These are phyloP conservation scores for Falco rusticolus DNA, from an alignment of 2,797 vertebrate species.

Conservation along the genomic window DNA sequence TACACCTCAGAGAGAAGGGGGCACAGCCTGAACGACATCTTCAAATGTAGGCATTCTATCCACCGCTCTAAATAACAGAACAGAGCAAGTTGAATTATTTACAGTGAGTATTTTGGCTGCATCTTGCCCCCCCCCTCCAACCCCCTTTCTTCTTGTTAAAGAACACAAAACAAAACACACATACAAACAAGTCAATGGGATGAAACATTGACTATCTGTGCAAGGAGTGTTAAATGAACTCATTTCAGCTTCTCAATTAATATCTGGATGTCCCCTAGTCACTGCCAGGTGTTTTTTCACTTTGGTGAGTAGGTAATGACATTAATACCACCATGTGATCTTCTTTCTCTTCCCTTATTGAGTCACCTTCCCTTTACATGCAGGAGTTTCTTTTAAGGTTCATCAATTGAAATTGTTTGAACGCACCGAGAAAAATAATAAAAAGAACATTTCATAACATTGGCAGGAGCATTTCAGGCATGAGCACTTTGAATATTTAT, in stretches of 20 bases:
- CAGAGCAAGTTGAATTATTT: neutral
- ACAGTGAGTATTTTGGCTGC: neutral
- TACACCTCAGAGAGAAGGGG: neutral
- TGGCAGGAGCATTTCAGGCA: neutral
- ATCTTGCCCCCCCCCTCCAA: no score
- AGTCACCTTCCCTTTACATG: neutral
- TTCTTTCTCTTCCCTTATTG: neutral
- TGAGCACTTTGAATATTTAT: slow-evolving; percentile 52
- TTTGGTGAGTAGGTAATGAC: neutral
- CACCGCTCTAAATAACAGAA: neutral
- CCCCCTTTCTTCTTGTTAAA: neutral
- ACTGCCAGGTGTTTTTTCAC: neutral
- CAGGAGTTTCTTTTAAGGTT: neutral
- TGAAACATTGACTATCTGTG: neutral
- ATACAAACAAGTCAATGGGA: neutral
- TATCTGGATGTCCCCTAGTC: neutral
- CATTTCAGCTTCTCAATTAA: neutral
- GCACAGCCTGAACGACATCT: neutral
- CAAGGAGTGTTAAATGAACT: neutral
- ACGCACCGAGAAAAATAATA: neutral
- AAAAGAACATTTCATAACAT: slow-evolving; percentile 1
- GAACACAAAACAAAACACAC: neutral
- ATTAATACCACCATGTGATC: neutral
- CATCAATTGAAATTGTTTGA: neutral
- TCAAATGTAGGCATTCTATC: neutral